Base-by-base conservation (phyloP, 2,797 vertebrate species). In the Phyllotis vaccarum region DNA sequence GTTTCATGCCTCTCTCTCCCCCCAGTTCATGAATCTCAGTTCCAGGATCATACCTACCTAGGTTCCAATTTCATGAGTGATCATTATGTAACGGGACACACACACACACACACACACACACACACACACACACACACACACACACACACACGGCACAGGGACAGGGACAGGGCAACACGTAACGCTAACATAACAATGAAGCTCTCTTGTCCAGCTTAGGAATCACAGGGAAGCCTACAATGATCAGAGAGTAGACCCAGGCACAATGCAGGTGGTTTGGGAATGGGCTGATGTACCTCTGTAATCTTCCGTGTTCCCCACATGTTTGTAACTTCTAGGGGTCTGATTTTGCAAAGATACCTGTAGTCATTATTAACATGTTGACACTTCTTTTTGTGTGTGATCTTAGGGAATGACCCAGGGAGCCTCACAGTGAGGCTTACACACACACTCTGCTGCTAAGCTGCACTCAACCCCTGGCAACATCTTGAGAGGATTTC, bases 341-440 rank as follows among this genome's bases (percentile, higher is more conserved):
- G 27, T 90, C 46, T 29, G 12, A 66, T 90, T 76, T 95, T 27
- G 60, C 72, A 43, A n/a, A 93, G 86, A 85, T 91, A 81, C 75
- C 27, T 72, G 0, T 58, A 37, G 31, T 93, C n/a, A n/a, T n/a
- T 52, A 64, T 54, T 88, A 70, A 76, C 29, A 62, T 6, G 24
- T 60, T 72, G 60, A 40, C 21, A 75, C 24, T 37, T 27, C 66
- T 46, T 93, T 31, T n/a, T 34, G n/a, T 90, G 27, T 37, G 49
- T 78, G 27, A 9, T 29, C 66, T 46, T 29, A 54, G 13, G 79
- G 34, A 49, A 60, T 34, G 43, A 37, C 40, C 43, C 54, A 60
- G 79, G 29, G 40, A 27, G 11, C 37, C 29, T 9, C 37, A 11
- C 40, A 27, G 9, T 9, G 24, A 62, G 54, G 68, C n/a, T n/a